Base-by-base conservation (phyloP, 2,113 vertebrate genomes). In the Galeopterus variegatus region DNA sequence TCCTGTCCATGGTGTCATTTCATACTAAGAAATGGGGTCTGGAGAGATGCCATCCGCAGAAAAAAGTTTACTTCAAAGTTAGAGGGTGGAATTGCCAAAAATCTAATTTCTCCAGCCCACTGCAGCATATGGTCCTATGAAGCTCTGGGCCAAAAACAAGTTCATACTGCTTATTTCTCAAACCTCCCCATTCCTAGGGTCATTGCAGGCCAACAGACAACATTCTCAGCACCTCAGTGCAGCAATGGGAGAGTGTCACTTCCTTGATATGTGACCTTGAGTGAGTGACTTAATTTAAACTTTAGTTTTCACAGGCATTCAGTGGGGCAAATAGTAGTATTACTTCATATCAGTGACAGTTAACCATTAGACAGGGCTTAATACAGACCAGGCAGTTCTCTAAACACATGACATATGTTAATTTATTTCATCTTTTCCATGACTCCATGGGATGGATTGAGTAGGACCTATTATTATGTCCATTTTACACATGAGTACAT, bases 1-100 rank as follows among this genome's bases (percentile, higher is more conserved):
- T 87, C 50, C 86, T 92, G 23, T 54, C 73, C 76, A 62, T 33
- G 41, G 45, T 76, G 33, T 93, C 94, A 93, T 48, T 58, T 95
- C 58, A 12, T 31, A 87, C 54, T 72, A 65, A 96, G 77, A 85
- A 76, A 83, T 52, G 8, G 3, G 60, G 21, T 41, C 73, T 95
- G 36, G 52, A 95, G 85, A 96, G 67, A 75, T 48, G 33, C 18
- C 19, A 5, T 76, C 41, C 84, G 82, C 80, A 85, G 21, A n/a
- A 70, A 88, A 96, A 84, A 3, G 60, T 64, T 70, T 86, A 64
- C 52, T 84, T 83, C 83, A 79, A 12, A 50, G 21, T 73, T 95
- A 81, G 2, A 88, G 26, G 19, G 21, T n/a, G 3, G 21, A 73
- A 23, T 1, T 94, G 80, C 70, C 92, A 70, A 88, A 96, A 90